Evolutionary conservation across 1,140 invertebrate genomes (phyloP), one percentile per base, ranked within the genome.

Genomic region (Neodiprion virginianus): DNA sequence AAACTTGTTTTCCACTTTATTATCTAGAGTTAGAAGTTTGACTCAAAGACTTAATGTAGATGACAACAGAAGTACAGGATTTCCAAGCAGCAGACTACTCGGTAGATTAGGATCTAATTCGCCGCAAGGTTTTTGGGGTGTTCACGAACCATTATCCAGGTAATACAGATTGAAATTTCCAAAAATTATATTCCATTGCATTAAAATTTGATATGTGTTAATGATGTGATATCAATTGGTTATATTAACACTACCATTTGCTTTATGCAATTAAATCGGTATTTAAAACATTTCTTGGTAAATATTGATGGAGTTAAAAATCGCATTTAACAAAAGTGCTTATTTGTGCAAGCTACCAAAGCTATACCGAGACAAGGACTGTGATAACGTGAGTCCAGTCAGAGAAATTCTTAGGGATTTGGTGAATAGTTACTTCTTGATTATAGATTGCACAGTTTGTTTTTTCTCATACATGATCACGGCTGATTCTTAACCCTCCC

Each of bases 21-120:
- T 97, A 65, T 95, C 95, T 76, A 91, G 95, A 83, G 95, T 97
- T 85, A 92, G 95, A 65, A 95, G 93, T 80, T 87, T 97, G 28
- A 97, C 96, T 1, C 93, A 96, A 80, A 92, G 95, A 78, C 87
- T 96, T 70, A 96, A 96, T 83, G 93, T 95, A 10, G 95, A 96
- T 81, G 95, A 96, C 79, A 87, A 88, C 67, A 85, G 89, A 69
- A 76, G 91, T 87, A 82, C 89, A 83, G 83, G 91, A 80, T 89
- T 93, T 89, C 89, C 90, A 50, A 89, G 89, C 85, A 89, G 87
- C 72, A 81, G 89, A 75, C 73, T 91, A 66, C 83, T 91, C 11
- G 87, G 85, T 48, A 80, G 86, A 76, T 67, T 89, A 67, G 83
- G 83, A 11, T 81, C 85, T 0, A 87, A 87, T n/a, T 79, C 86